Evolutionary conservation across 2,113 vertebrate species (phyloP), one percentile per base, ranked within the genome.

Genomic region (Myotis brandtii): DNA sequence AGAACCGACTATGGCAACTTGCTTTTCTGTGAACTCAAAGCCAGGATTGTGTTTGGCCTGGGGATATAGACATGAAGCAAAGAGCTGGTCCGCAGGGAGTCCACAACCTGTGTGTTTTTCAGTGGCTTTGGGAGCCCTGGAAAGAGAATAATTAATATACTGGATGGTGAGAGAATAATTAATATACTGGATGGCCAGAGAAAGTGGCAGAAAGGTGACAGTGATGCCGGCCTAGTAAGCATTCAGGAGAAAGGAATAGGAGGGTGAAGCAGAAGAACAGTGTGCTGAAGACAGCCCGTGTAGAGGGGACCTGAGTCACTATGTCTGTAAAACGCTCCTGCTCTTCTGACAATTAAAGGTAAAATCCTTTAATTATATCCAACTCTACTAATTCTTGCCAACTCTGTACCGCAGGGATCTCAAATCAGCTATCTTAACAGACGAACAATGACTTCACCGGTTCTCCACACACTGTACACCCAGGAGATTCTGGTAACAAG

Each of bases 161-260:
- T 5, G 3, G 7, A 4, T 21, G 37, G 54, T 52, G 20, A 14
- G 7, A 62, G 27, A 25, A 32, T 59, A 25, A 34, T 40, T 2
- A 43, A n/a, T 18, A n/a, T 5, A n/a, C 16, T 5, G 3, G 7
- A 4, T 21, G 37, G 16, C 40, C 0, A 62, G 12, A 66, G 34
- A 46, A 17, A 37, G 52, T 9, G 1, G 16, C 66, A 32, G n/a
- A 84, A 52, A 46, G 50, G 34, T 18, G 6, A 20, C 23, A 6
- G 0, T 3, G 27, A 32, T 5, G 5, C 5, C 6, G 2, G n/a
- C 25, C 50, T 27, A 16, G n/a, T 6, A 16, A 12, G 32, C 32
- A 3, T 0, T 25, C 46, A 9, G 0, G 4, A 54, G 10, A 23
- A 27, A 77, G 75, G 16, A 48, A 13, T 5, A 30, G 16, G 46